Conservation (phyloP, 2,888 invertebrate genomes). For the Agonum fuliginosum region DNA sequence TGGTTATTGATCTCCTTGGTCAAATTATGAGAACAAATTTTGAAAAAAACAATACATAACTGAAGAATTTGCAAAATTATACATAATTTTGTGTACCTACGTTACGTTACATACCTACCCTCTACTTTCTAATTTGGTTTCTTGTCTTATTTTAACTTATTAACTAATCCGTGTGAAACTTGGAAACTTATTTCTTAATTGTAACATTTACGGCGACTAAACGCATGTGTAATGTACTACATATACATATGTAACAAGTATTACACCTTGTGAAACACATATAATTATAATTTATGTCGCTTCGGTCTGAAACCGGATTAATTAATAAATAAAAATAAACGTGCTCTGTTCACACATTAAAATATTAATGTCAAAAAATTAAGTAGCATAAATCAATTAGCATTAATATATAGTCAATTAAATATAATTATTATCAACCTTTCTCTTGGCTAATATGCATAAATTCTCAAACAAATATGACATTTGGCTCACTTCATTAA, state of each 20-base stretch:
- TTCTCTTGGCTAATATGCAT: conserved; percentile 51
- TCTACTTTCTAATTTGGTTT: no score
- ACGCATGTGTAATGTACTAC: conserved; percentile 11
- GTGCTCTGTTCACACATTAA: conserved; percentile 49
- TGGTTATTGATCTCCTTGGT: no score
- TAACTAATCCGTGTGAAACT: not conserved
- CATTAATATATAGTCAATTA: conserved; percentile 53
- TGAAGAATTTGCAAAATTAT: no score
- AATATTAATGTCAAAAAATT: conserved; percentile 48
- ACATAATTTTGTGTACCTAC: no score
- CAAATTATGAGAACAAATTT: no score
- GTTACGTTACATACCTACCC: no score
- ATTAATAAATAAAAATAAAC: conserved; percentile 52
- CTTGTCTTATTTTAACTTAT: not conserved
- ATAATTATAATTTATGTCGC: conserved; percentile 34
- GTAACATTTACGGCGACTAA: conserved; percentile 14
- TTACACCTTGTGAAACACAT: conserved; percentile 27
- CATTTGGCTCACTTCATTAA: no score
- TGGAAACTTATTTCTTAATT: conserved; percentile 18
- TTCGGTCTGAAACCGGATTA: conserved; percentile 28
- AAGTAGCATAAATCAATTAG: conserved; percentile 53
- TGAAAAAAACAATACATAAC: no score
- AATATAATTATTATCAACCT: conserved; percentile 44
- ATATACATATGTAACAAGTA: conserved; percentile 21
- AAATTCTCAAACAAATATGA: conserved; percentile 14